Conservation (phyloP, 2,888 invertebrate genomes). For the Acronicta psi region DNA sequence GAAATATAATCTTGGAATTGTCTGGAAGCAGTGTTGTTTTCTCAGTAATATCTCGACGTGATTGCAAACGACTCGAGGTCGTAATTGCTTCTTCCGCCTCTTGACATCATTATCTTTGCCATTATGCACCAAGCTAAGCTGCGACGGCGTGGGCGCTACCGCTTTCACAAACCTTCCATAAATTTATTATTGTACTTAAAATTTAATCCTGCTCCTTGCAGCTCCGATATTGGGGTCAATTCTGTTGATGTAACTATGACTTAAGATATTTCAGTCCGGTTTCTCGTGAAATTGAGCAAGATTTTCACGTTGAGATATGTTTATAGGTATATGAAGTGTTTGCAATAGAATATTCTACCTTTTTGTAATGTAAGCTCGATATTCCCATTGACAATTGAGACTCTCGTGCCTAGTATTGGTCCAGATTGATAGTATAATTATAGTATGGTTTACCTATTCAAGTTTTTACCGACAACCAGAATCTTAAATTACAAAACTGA, state of each 20-base stretch:
- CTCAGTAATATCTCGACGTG: constrained; percentile 72
- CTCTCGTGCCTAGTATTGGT: too few species aligned
- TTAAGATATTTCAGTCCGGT: constrained; percentile 16
- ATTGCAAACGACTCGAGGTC: constrained; percentile 75
- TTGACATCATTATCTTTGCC: constrained; percentile 84
- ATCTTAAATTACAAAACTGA: too few species aligned
- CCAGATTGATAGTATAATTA: too few species aligned
- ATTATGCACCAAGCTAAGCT: constrained; percentile 80
- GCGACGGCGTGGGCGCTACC: constrained; percentile 60
- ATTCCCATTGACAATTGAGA: neutral
- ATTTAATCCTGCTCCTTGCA: constrained; percentile 42
- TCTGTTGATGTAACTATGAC: constrained; percentile 31
- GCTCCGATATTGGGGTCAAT: constrained; percentile 35
- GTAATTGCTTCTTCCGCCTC: constrained; percentile 86
- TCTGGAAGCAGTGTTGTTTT: constrained; percentile 69
- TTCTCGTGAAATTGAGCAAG: constrained; percentile 7
- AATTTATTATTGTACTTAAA: constrained; percentile 65
- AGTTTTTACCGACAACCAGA: too few species aligned
- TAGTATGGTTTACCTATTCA: too few species aligned
- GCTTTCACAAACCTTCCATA: constrained; percentile 63
- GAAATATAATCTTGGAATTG: constrained; percentile 72
- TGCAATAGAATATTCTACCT: neutral
- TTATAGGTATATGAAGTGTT: neutral
- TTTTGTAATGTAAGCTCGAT: neutral
- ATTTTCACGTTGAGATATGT: constrained; percentile 3